Base-by-base conservation (phyloP, 1,140 invertebrate species). In the Papilio polyxenes region DNA sequence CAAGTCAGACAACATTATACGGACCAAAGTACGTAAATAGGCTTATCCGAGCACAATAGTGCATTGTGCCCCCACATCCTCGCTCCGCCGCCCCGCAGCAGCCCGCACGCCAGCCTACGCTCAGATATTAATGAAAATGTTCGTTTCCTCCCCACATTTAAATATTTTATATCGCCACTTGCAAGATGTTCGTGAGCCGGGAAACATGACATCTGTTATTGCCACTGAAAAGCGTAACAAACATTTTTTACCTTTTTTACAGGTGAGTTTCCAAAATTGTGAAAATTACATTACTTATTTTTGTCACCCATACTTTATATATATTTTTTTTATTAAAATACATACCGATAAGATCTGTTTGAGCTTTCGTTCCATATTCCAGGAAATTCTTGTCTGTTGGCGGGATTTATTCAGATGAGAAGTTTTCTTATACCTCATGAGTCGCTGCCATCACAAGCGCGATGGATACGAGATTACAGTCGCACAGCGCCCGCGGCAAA, bases 101-200 rank as follows among this genome's bases (percentile, higher is more conserved):
- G 49, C 49, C 48, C 59, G 53, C 53, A 15, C 17, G 20, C 2
- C 65, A 15, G 65, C 65, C 65, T 72, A 37, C 65, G 80, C 85
- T 86, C 81, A 84, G 72, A 81, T 86, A 86, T 85, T 86, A 85
- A 86, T 85, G 85, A 86, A 82, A 81, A 82, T 82, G 80, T 81
- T 83, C 79, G 80, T 80, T 83, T 82, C 80, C 82, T 81, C 83
- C 48, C 69, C 82, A 20, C 62, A 81, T 84, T 85, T 87, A 82
- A 87, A 87, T 85, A 87, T 87, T 87, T 87, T 83, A 87, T 85
- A 81, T 74, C 76, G 82, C 81, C 83, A 83, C 82, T 81, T 85
- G 82, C 76, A 53, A 77, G 48, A 77, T 53, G 75, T 77, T 72
- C 65, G 65, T 72, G 82, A 65, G 65, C 83, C 23, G 62, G 81